Conservation (phyloP, 2,113 vertebrate genomes). For the Hippocampus zosterae region DNA sequence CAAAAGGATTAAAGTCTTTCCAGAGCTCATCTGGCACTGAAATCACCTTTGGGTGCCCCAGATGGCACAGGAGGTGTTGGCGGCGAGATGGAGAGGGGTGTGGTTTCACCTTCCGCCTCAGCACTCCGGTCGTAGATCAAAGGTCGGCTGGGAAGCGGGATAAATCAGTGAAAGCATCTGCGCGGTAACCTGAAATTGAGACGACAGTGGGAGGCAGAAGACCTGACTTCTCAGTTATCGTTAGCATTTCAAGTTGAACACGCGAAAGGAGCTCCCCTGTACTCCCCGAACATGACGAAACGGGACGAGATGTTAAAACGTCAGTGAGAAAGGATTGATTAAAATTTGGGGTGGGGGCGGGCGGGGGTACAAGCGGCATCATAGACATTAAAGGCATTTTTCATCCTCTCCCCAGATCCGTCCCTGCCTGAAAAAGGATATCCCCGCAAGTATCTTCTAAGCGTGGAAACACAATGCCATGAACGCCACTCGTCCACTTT, state of each 20-base stretch:
- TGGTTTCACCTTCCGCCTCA: neutral
- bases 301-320: neutral
- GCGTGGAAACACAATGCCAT: constrained; percentile 15
- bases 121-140: neutral
- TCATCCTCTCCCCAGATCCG: constrained; percentile 33
- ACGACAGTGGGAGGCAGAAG: constrained; percentile 14
- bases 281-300: neutral
- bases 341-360: neutral
- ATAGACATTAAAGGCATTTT: neutral
- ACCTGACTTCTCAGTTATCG: neutral
- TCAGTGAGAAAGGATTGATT: neutral
- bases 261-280: neutral
- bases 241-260: neutral
- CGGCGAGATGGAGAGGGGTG: neutral
- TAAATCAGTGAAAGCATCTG: constrained; percentile 36
- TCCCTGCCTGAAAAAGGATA: neutral
- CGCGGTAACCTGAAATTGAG: constrained; percentile 36
- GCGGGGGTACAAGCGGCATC: neutral
- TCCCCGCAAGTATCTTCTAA: neutral
- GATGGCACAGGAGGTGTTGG: neutral
- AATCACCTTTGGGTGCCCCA: neutral
- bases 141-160: neutral
- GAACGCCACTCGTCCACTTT: constrained; percentile 11
- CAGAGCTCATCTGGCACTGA: neutral
- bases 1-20: neutral